Evolutionary conservation across 2,888 invertebrate species (phyloP), one percentile per base, ranked within the genome.

Genomic region (Byasa hedistus): DNA sequence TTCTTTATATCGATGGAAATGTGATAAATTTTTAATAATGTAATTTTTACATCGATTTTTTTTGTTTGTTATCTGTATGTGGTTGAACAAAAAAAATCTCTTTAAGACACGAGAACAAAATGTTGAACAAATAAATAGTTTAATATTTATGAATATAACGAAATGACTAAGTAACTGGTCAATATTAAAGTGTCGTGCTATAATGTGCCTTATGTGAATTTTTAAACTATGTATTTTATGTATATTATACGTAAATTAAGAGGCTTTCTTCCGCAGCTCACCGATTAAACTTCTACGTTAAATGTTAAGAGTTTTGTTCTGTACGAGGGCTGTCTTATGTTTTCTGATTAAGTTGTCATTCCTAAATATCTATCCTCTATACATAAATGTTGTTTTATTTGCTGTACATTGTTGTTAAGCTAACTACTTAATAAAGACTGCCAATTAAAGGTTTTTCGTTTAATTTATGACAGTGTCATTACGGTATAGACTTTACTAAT

Each of bases 371-470:
- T 76, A 68, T 71, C 70, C 69, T 69, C 68, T 78, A 70, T 75
- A 71, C 72, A 70, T 74, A 27, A 22, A 79, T 79, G 78, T 83
- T 82, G 71, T 75, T 75, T 78, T 79, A 79, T 72, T 80, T 68
- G 77, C 77, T 85, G 80, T 81, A 82, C 68, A 81, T 82, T 84
- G 84, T 84, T 85, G 77, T 81, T 81, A 77, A 77, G 80, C 79
- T 84, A 80, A 79, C 78, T 83, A 81, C 79, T 81, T 82, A 75
- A 83, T 89, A 89, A 90, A 89, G 89, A 89, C 89, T 89, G 89
- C 83, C 81, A 68, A 73, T 79, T 78, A 75, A 73, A 27, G 5
- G 3, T 73, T 48, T 69, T 4, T 60, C 57, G 65, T 71, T 69
- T 72, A 70, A 71, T 73, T 76, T 75, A 56, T 56, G 3, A 23